Conservation (phyloP, 2,113 vertebrate species). For the Campylomormyrus numenius region DNA sequence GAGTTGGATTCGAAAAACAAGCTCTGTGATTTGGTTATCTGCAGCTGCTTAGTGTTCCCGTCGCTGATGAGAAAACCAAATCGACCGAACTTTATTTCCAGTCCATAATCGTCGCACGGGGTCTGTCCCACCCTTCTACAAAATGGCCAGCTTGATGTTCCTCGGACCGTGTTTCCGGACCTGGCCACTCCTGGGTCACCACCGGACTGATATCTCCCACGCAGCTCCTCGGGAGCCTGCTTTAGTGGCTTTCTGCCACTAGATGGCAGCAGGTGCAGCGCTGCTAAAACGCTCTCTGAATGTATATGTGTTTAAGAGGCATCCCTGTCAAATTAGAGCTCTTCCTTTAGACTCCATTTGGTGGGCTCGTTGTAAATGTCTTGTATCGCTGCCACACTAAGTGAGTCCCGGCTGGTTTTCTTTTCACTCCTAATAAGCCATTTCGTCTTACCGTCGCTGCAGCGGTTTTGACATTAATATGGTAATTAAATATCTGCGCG, state of each 20-base stretch:
- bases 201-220: background rate
- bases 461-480: slow-evolving; percentile 21
- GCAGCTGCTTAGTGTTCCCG: background rate
- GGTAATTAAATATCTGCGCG: slow-evolving; percentile 20
- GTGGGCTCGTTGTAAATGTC: background rate
- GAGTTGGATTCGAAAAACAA: background rate
- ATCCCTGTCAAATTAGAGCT: background rate
- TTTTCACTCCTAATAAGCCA: background rate
- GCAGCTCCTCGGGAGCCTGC: background rate
- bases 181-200: background rate
- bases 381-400: background rate
- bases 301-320: background rate
- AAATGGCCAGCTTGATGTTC: background rate
- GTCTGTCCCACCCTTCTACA: background rate
- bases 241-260: background rate
- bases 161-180: background rate
- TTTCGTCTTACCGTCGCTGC: background rate
- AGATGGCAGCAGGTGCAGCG: background rate
- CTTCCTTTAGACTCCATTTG: background rate
- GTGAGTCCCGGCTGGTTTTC: background rate
- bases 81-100: background rate
- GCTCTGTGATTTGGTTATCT: background rate
- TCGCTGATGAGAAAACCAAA: background rate
- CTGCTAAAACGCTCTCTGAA: background rate
- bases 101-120: background rate